Percentiles rank a stretch among this genome's conserved stretches.
phyloP scores from a whole-genome alignment of 2,113 vertebrate genomes.

The Gnathonemus longibarbis region DNA sequence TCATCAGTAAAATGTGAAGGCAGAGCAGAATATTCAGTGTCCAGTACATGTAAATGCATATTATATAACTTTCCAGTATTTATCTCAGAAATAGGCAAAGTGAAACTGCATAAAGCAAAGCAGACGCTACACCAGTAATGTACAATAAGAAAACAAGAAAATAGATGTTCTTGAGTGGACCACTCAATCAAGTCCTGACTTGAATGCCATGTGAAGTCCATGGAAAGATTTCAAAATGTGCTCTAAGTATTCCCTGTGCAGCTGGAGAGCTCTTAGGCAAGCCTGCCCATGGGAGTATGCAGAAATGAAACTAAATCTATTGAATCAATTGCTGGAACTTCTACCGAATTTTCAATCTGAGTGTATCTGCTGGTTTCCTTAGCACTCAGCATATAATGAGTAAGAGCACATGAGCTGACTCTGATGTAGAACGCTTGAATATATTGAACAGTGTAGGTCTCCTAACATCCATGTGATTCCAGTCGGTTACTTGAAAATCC shows the following conservation, averaged over 20 bases:
- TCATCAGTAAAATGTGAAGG: not conserved
- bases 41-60: not conserved
- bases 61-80: not conserved
- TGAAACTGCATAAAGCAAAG: not conserved
- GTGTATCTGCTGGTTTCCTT: not conserved
- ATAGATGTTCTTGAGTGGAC: not conserved
- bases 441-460: not conserved
- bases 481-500: not conserved
- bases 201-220: not conserved
- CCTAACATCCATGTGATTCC: not conserved
- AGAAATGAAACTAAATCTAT: not conserved
- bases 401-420: not conserved
- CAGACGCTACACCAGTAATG: not conserved
- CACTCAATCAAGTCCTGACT: not conserved
- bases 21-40: not conserved
- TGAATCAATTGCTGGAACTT: not conserved
- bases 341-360: not conserved
- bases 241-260: not conserved
- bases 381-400: not conserved
- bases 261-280: not conserved
- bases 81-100: not conserved
- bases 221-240: not conserved
- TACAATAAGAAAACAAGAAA: not conserved
- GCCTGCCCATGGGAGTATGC: not conserved
- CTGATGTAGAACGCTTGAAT: not conserved